A percentile compares a stretch with the other conserved stretches of the same genome.
Evolutionary conservation across 2,888 invertebrate genomes (phyloP).

Genomic region (Lissonota sp.): DNA sequence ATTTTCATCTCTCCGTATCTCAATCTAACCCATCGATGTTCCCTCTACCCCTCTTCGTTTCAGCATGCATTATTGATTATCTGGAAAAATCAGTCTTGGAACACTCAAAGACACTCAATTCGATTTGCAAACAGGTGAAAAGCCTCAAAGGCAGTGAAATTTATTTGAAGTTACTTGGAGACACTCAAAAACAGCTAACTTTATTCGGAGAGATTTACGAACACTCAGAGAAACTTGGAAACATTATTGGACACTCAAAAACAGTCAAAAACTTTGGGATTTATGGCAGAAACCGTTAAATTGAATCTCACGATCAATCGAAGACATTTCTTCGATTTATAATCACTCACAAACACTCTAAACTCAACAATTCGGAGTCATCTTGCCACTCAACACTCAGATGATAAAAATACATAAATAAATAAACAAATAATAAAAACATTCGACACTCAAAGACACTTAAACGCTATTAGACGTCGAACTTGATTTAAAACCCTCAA

Average conservation of each 20-base stretch:
- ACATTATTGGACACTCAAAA: neutral
- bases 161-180: neutral
- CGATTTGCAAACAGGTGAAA: neutral
- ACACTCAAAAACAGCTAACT: neutral
- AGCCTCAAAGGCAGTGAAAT: neutral
- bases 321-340: neutral
- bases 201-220: neutral
- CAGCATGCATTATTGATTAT: neutral
- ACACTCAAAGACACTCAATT: neutral
- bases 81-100: neutral
- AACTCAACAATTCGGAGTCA: neutral
- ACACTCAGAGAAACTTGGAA: neutral
- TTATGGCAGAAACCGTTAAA: neutral
- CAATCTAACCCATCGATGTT: constrained; percentile 34
- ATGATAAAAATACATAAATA: too few species aligned
- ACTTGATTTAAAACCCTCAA: too few species aligned
- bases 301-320: neutral
- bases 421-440: too few species aligned
- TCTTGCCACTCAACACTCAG: too few species aligned
- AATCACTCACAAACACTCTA: neutral
- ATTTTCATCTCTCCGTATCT: constrained; percentile 59
- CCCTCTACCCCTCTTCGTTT: constrained; percentile 1
- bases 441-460: too few species aligned
- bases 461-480: too few species aligned
- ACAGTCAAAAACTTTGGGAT: neutral